These are phyloP conservation scores for Lasiommata megera DNA, from an alignment of 2,888 invertebrate genomes.

Conservation along the genomic window DNA sequence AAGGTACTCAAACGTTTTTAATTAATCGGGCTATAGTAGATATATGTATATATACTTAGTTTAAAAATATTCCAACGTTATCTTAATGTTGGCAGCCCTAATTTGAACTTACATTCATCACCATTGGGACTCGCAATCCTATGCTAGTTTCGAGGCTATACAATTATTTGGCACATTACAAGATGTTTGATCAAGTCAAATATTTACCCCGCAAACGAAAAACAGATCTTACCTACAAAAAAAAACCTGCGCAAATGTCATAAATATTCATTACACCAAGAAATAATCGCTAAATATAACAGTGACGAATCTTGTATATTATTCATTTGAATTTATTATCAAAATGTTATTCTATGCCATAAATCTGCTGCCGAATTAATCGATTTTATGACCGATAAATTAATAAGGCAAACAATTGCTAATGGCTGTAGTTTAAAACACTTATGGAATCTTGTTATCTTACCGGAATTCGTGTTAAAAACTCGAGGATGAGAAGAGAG, in stretches of 20 bases:
- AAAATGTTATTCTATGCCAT: background rate
- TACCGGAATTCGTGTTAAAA: background rate
- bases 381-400: conserved; percentile 1
- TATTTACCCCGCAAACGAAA: conserved; percentile 11
- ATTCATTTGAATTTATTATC: conserved; percentile 9
- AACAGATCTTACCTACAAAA: background rate
- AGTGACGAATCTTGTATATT: background rate
- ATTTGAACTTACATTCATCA: conserved; percentile 21
- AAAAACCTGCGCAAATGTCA: background rate
- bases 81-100: background rate
- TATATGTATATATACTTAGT: no score
- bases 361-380: background rate
- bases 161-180: conserved; percentile 19
- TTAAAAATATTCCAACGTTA: background rate
- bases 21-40: no score
- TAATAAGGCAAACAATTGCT: background rate
- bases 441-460: background rate
- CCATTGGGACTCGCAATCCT: conserved; percentile 13
- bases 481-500: conserved; percentile 6
- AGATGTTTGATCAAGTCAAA: conserved; percentile 9
- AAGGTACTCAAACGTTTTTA: no score
- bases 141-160: conserved; percentile 14
- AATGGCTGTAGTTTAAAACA: background rate
- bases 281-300: background rate
- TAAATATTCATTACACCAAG: conserved; percentile 11